These are phyloP conservation scores for Arizona elegans DNA, from an alignment of 2,113 vertebrate genomes.

Conservation along the genomic window DNA sequence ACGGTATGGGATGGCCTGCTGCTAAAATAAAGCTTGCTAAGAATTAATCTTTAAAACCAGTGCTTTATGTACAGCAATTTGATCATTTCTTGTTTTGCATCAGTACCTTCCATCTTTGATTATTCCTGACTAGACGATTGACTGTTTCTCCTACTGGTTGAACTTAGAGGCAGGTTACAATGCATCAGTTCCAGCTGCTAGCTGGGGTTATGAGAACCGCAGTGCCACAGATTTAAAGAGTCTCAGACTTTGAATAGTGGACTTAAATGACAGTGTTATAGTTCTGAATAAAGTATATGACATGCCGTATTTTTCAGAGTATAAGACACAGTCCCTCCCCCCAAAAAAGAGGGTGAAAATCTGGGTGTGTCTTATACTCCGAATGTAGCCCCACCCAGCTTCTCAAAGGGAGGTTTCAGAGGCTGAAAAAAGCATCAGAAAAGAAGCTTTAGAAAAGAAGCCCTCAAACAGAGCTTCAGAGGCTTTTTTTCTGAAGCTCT, in stretches of 20 bases:
- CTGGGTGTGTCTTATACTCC: too few relatives aligned
- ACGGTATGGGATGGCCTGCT: constrained; percentile 30
- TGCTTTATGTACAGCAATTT: background rate
- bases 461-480: too few relatives aligned
- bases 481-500: too few relatives aligned
- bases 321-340: too few relatives aligned
- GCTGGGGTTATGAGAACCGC: background rate
- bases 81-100: too few relatives aligned
- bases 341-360: too few relatives aligned
- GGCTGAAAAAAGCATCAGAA: too few relatives aligned
- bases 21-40: background rate
- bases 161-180: background rate
- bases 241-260: background rate
- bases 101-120: background rate
- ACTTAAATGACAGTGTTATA: background rate
- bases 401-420: too few relatives aligned
- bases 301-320: too few relatives aligned
- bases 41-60: background rate
- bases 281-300: background rate
- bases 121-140: background rate
- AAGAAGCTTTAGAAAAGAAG: too few relatives aligned
- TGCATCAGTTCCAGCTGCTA: background rate
- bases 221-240: background rate
- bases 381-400: too few relatives aligned
- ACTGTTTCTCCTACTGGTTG: background rate